Evolutionary conservation across 2,888 invertebrate species (phyloP), one percentile per base, ranked within the genome.

Genomic region (Lottia scabra): DNA sequence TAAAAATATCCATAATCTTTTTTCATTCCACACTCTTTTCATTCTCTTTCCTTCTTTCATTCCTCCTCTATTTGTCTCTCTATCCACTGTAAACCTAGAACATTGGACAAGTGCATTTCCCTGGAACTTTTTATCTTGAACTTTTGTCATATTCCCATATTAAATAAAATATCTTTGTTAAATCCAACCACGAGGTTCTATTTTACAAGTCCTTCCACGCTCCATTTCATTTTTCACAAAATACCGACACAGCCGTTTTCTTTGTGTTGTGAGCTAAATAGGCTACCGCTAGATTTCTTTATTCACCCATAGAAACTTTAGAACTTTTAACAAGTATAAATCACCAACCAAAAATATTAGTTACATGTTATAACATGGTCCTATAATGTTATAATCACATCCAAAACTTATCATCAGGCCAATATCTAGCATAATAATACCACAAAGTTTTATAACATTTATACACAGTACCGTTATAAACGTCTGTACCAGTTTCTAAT

Each of bases 1-100:
- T 0, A 95, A 95, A 85, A 95, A 95, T 2, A 94, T 94, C 79
- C 94, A 94, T n/a, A 85, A 75, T 10, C 82, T 77, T 15, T 81
- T 81, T 10, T 74, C 73, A 45, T 81, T 80, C 27, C 74, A 71
- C 26, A 63, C 38, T 63, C 46, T 64, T 6, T 46, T 23, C 23
- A 48, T 44, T 65, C 70, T 70, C 23, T 56, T 56, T 1, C 56
- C 56, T 1, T 23, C 23, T 4, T 23, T 56, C 56, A 56, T 56
- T 56, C 56, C 19, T 56, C 56, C 56, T 19, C 56, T 19, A 0
- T 23, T 23, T 56, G 19, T 56, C 56, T 56, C 56, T 56, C 56
- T 56, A 56, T 56, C 56, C 56, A 56, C 23, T 38, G 38, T 38
- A 4, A 38, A 10, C 38, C 38, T 38, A 38, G 3, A 8, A 38